phyloP scores from a whole-genome alignment of 2,888 invertebrate species.

The Elegia similella region DNA sequence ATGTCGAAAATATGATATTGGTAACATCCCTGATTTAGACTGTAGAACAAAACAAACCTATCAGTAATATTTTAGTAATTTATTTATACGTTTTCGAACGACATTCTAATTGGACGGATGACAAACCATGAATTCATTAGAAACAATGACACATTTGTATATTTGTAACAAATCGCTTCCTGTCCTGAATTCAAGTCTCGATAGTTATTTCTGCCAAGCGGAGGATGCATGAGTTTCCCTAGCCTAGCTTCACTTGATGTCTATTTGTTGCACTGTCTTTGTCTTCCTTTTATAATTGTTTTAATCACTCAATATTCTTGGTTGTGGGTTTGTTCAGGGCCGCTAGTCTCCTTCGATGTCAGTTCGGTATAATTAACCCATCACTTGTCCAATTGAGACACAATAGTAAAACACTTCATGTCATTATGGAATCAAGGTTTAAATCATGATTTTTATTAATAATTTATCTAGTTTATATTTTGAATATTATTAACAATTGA shows the following conservation, averaged over 20 bases:
- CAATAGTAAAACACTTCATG: too few relatives aligned
- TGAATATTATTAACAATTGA: too few relatives aligned
- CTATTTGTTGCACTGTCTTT: constrained; percentile 60
- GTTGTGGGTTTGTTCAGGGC: not conserved
- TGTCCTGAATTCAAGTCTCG: constrained; percentile 9
- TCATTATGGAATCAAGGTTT: too few relatives aligned
- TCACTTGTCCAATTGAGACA: too few relatives aligned
- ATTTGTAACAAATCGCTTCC: constrained; percentile 2
- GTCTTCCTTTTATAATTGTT: constrained; percentile 29
- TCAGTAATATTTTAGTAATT: not conserved
- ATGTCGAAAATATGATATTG: too few relatives aligned
- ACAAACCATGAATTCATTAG: not conserved
- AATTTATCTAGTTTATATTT: too few relatives aligned
- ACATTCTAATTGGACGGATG: not conserved
- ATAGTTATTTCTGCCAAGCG: constrained; percentile 45
- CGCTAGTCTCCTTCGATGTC: too few relatives aligned
- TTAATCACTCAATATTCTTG: not conserved
- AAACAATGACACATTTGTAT: not conserved
- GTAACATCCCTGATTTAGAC: too few relatives aligned
- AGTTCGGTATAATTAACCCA: too few relatives aligned
- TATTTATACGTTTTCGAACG: not conserved
- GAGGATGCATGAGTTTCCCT: constrained; percentile 44
- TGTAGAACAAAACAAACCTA: not conserved
- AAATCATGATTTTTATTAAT: too few relatives aligned
- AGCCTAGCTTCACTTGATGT: constrained; percentile 50